phyloP scores from a whole-genome alignment of 2,113 vertebrate species.

The Triplophysa dalaica region DNA sequence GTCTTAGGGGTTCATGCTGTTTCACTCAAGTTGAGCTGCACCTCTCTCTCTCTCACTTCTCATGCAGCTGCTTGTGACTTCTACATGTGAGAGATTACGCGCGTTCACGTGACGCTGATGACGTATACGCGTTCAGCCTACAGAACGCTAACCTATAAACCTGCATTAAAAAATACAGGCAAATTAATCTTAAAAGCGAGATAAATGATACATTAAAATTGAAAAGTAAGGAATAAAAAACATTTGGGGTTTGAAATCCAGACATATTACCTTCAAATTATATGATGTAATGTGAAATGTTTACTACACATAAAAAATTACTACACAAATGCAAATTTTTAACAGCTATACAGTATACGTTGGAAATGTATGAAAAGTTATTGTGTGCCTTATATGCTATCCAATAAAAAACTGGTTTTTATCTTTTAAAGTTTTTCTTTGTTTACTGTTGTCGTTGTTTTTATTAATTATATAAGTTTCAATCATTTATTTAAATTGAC shows the following conservation, averaged over 20 bases:
- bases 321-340: no score
- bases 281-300: not conserved
- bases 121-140: not conserved
- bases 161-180: not conserved
- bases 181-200: not conserved
- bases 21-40: slow-evolving; percentile 23
- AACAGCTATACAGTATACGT: no score
- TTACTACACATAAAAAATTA: no score
- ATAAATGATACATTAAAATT: not conserved
- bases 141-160: not conserved
- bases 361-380: no score
- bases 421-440: no score
- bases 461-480: no score
- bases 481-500: no score
- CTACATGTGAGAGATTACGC: slow-evolving; percentile 51
- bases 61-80: slow-evolving; percentile 45
- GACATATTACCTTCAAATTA: not conserved
- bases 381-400: no score
- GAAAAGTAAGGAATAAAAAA: no score
- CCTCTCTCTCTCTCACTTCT: not conserved
- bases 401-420: no score
- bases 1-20: not conserved
- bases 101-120: slow-evolving; percentile 54
- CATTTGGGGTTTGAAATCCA: no score
- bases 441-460: no score